A percentile compares a stretch with the other conserved stretches of the same genome.
Conservation (phyloP, 2,888 invertebrate genomes). For the Diaperis boleti region DNA sequence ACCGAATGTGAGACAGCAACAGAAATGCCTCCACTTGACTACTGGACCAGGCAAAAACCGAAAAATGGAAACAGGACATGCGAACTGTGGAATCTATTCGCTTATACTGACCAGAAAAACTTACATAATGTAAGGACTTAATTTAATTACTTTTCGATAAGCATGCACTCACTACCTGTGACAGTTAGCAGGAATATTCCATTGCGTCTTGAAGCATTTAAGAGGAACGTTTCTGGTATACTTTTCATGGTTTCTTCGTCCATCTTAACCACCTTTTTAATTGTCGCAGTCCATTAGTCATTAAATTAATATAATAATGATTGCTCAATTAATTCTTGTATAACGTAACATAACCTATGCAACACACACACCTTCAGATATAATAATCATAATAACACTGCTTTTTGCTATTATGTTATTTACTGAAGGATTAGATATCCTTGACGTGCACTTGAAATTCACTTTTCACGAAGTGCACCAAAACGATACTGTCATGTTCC, state of each 20-base stretch:
- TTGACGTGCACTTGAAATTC: constrained; percentile 64
- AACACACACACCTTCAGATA: constrained; percentile 11
- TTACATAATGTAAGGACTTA: constrained; percentile 5
- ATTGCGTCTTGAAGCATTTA: not conserved
- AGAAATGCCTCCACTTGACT: not conserved
- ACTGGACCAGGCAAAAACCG: not conserved
- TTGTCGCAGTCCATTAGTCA: not conserved
- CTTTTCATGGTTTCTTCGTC: not conserved
- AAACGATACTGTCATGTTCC: constrained; percentile 38
- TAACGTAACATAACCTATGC: constrained; percentile 34
- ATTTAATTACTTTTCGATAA: constrained; percentile 11
- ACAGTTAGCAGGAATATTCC: not conserved
- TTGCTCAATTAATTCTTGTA: constrained; percentile 1
- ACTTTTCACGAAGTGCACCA: constrained; percentile 51
- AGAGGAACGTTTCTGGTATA: not conserved
- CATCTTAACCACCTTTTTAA: not conserved
- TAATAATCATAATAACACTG: constrained; percentile 16
- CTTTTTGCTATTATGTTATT: constrained; percentile 7
- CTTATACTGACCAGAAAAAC: not conserved
- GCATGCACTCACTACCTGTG: not conserved
- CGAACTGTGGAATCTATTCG: constrained; percentile 1
- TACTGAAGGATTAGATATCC: constrained; percentile 51
- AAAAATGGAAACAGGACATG: constrained; percentile 16
- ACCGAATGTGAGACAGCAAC: constrained; percentile 13
- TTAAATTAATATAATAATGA: too few relatives aligned